These are phyloP conservation scores for Crocallis elinguaria DNA, from an alignment of 2,888 invertebrate species.

Conservation along the genomic window DNA sequence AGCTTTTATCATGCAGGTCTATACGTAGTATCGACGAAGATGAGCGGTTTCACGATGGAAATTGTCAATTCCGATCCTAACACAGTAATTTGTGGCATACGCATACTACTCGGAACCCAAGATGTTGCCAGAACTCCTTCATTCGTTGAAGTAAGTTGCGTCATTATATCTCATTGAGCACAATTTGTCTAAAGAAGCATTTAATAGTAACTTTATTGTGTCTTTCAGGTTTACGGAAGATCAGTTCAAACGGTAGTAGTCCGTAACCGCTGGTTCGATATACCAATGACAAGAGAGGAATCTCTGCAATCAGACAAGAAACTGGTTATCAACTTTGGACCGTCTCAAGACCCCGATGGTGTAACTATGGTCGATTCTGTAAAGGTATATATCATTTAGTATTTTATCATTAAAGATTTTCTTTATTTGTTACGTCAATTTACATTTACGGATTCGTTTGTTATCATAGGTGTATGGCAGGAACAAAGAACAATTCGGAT, in stretches of 20 bases:
- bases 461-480: constrained; percentile 90
- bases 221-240: constrained; percentile 87
- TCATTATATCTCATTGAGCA: background rate
- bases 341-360: constrained; percentile 93
- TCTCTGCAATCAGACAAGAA: constrained; percentile 96
- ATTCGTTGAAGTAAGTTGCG: constrained; percentile 86
- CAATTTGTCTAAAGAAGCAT: background rate
- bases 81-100: constrained; percentile 94
- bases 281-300: constrained; percentile 97
- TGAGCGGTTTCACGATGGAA: constrained; percentile 95
- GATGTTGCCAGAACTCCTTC: constrained; percentile 91
- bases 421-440: too few relatives aligned
- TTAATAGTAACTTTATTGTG: background rate
- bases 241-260: constrained; percentile 89
- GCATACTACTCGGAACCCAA: constrained; percentile 94
- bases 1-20: constrained; percentile 84
- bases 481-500: constrained; percentile 97
- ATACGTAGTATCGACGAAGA: constrained; percentile 96
- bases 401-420: background rate
- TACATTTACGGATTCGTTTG: background rate
- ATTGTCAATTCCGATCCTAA: constrained; percentile 94
- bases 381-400: constrained; percentile 87
- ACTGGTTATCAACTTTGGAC: constrained; percentile 92
- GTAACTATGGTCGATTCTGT: constrained; percentile 97
- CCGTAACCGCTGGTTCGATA: constrained; percentile 96